A percentile compares a stretch with the other conserved stretches of the same genome.
Evolutionary conservation across 2,113 vertebrate genomes (phyloP).

Genomic region (Barbus barbus): DNA sequence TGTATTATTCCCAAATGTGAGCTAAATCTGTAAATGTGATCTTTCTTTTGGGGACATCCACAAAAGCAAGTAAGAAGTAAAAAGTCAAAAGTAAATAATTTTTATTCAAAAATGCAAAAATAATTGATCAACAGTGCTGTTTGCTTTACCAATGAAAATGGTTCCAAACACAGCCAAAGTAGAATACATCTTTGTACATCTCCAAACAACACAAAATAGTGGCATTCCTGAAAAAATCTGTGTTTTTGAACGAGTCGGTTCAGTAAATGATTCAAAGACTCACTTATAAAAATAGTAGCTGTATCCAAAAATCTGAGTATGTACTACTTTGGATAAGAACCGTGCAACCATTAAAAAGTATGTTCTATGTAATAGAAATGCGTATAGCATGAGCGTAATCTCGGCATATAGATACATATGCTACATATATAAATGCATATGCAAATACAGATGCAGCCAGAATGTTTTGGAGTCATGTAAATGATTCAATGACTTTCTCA

Average conservation of each 20-base stretch:
- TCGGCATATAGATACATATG: not conserved
- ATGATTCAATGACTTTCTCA: not conserved
- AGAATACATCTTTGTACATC: not conserved
- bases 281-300: not conserved
- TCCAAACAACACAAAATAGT: not conserved
- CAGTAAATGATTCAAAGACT: not conserved
- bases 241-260: not conserved
- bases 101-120: not conserved
- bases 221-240: not conserved
- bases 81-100: not conserved
- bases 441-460: no score
- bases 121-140: not conserved
- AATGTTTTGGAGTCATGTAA: not conserved
- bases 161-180: not conserved
- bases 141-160: not conserved
- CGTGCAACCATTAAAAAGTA: not conserved
- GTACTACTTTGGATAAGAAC: not conserved
- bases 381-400: not conserved
- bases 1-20: not conserved
- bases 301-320: not conserved
- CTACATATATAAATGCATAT: no score
- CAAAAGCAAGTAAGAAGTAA: no score
- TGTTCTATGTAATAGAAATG: not conserved
- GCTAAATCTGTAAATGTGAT: not conserved
- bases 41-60: not conserved